Conservation (phyloP, 2,113 vertebrate genomes). For the Cinclus mexicanus region DNA sequence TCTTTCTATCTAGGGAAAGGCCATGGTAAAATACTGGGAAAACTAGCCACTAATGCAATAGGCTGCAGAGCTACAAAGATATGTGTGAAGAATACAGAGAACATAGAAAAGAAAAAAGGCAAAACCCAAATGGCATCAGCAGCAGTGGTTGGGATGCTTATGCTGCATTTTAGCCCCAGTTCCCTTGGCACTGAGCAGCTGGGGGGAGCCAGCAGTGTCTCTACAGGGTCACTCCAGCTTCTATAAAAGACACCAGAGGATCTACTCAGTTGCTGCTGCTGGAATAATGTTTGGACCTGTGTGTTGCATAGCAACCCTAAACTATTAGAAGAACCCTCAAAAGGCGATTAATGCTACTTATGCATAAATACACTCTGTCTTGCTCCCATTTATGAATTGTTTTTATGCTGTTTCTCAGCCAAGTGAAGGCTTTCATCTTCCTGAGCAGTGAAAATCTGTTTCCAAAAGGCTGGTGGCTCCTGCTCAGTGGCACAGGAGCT, state of each 20-base stretch:
- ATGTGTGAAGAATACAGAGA: not conserved
- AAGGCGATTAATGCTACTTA: constrained; percentile 5
- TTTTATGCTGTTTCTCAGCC: not conserved
- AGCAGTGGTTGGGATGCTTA: not conserved
- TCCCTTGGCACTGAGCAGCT: not conserved
- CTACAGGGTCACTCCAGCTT: not conserved
- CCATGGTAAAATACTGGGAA: not conserved
- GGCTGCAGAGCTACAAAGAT: not conserved
- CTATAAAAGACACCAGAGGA: not conserved
- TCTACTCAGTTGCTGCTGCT: not conserved
- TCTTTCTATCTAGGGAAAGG: not conserved
- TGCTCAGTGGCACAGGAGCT: not conserved
- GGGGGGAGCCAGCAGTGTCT: not conserved
- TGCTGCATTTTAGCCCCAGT: not conserved
- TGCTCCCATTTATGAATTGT: not conserved
- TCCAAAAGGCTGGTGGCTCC: not conserved
- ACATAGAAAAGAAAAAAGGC: not conserved
- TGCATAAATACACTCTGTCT: not conserved
- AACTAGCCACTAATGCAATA: no score
- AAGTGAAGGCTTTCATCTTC: constrained; percentile 31
- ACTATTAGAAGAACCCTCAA: constrained; percentile 3
- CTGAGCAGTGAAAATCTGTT: not conserved
- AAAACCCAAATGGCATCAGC: not conserved
- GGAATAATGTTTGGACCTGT: not conserved
- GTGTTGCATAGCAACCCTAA: constrained; percentile 33